A percentile compares a stretch with the other conserved stretches of the same genome.
phyloP scores from a whole-genome alignment of 2,797 vertebrate genomes.

The Ctenochaetus hawaiiensis region DNA sequence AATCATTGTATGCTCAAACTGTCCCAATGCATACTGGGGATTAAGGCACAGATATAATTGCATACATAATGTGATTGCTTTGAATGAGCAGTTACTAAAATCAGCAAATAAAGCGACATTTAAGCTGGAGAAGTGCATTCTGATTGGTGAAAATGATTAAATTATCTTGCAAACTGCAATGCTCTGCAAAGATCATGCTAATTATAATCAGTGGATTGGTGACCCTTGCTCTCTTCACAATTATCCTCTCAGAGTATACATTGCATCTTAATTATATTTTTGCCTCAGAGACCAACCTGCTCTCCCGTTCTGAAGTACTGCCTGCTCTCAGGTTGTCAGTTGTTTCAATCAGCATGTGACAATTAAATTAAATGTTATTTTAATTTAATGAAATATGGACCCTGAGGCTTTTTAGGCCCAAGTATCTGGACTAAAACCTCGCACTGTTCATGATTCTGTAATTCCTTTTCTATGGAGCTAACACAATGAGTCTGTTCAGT shows the following conservation, averaged over 20 bases:
- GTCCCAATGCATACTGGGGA: not conserved
- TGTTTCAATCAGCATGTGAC: constrained; percentile 34
- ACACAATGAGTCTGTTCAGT: not conserved
- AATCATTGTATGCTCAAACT: too few species aligned
- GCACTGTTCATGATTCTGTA: not conserved
- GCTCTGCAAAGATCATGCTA: not conserved
- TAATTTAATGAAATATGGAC: constrained; percentile 14
- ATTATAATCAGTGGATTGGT: not conserved
- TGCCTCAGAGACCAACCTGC: not conserved
- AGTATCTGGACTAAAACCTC: not conserved
- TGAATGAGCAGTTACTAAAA: not conserved
- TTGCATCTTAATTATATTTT: constrained; percentile 4
- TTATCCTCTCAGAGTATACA: not conserved
- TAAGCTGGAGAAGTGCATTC: not conserved
- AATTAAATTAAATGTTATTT: constrained; percentile 29
- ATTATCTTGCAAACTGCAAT: not conserved
- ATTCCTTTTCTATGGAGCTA: not conserved
- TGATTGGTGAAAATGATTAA: too few species aligned
- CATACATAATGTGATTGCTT: not conserved
- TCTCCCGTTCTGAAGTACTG: not conserved
- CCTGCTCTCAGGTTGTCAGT: constrained; percentile 9
- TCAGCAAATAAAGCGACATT: not conserved
- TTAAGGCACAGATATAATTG: not conserved
- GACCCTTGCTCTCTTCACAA: not conserved
- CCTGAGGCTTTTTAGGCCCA: not conserved